These are phyloP conservation scores for Hermatobates lingyangjiaoensis DNA, from an alignment of 1,140 invertebrate species.

Conservation along the genomic window DNA sequence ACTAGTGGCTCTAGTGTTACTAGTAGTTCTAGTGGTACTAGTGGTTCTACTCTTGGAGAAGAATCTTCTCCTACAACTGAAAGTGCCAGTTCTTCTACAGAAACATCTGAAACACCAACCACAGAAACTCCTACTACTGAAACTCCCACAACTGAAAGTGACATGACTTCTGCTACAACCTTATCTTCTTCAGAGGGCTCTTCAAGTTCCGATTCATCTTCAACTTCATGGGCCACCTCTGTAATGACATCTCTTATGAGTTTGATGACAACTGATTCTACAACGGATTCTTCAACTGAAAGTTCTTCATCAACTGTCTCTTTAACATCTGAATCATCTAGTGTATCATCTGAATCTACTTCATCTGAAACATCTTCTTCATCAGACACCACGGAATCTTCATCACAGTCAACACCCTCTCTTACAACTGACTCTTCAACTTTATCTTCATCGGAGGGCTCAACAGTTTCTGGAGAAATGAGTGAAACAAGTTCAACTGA, in stretches of 20 bases:
- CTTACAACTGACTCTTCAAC: too few relatives aligned
- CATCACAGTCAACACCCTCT: too few relatives aligned
- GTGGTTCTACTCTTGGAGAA: conserved; percentile 13
- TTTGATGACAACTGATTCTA: conserved; percentile 3
- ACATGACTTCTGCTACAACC: neutral
- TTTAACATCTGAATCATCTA: conserved; percentile 2
- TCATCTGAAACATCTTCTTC: neutral
- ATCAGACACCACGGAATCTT: conserved; percentile 13
- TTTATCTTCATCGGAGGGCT: neutral
- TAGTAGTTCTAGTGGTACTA: neutral
- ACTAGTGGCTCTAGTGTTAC: conserved; percentile 10
- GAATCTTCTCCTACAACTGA: conserved; percentile 3
- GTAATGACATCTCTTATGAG: neutral
- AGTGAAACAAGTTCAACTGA: neutral
- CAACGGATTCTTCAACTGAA: neutral
- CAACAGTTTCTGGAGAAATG: neutral
- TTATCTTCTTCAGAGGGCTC: neutral
- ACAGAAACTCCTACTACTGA: conserved; percentile 15
- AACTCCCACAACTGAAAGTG: conserved; percentile 13
- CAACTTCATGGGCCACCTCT: neutral
- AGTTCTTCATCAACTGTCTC: neutral
- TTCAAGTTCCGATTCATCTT: neutral
- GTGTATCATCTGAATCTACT: neutral
- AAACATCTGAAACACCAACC: conserved; percentile 14
- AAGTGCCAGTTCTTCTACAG: conserved; percentile 14